These are phyloP conservation scores for Mus spicilegus DNA, from an alignment of 2,113 vertebrate species.

Conservation along the genomic window DNA sequence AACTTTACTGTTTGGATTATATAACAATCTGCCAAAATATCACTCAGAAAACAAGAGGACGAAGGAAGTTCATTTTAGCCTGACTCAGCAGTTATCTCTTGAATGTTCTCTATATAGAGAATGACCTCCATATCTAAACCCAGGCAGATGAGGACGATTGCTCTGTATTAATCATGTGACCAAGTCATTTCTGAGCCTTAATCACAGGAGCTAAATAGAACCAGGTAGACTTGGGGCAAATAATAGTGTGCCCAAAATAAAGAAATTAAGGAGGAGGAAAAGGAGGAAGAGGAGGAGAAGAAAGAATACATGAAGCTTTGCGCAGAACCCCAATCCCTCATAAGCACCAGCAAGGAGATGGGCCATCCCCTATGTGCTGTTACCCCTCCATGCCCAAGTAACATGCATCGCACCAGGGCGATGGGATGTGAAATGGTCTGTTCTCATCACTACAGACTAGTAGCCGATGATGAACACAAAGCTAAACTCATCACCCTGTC, in stretches of 20 bases:
- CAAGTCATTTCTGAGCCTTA: constrained; percentile 1
- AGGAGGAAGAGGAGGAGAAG: not conserved
- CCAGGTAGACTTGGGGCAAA: too few relatives aligned
- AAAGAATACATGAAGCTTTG: not conserved
- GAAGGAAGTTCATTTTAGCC: constrained; percentile 3
- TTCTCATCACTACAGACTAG: constrained; percentile 29
- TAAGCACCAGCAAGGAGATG: not conserved
- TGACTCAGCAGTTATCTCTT: constrained; percentile 27
- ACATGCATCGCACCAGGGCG: not conserved
- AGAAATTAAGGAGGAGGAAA: not conserved
- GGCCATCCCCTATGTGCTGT: not conserved
- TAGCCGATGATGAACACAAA: not conserved
- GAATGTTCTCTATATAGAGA: not conserved
- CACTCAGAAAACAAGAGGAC: not conserved
- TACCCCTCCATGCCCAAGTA: not conserved
- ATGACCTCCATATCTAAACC: not conserved
- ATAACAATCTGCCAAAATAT: not conserved
- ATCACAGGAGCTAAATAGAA: constrained; percentile 13
- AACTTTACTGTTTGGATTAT: constrained; percentile 26
- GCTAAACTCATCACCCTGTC: constrained; percentile 12
- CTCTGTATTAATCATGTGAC: not conserved
- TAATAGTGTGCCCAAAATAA: not conserved
- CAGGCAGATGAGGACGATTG: not conserved
- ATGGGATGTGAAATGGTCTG: not conserved
- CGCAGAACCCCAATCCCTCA: constrained; percentile 14